Evolutionary conservation across 1,140 invertebrate species (phyloP), one percentile per base, ranked within the genome.

Genomic region (Trissolcus basalis): DNA sequence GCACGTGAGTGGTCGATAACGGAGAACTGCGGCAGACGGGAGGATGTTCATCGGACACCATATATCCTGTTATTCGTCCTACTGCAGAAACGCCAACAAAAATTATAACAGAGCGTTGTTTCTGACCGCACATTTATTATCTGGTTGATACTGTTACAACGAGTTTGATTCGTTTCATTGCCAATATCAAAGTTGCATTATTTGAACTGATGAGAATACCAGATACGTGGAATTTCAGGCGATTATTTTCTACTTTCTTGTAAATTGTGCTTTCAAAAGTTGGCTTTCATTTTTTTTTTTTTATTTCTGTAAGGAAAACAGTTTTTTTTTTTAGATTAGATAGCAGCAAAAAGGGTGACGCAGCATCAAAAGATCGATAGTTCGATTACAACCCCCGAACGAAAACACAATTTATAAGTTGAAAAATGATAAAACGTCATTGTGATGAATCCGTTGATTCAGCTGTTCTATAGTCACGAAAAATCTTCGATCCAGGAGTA

Each of bases 61-160:
- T 84, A 86, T 88, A 88, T 88, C 87, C 87, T 88, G 87, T 88
- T 88, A 88, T 87, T 87, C 83, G 85, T 81, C 83, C 85, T 84
- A 85, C 82, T 84, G 81, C 69, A 82, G 79, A 80, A 83, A 56
- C 73, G 77, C 77, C 71, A 74, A 44, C 69, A 53, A 79, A 76
- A 83, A 85, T 81, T 83, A 85, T 85, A 84, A 85, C 82, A 84
- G n/a, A n/a, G 65, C 48, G 35, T 56, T 33, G 55, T 27, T 60
- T 53, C 60, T 63, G 54, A 70, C 65, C 60, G 49, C 60, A 63
- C 39, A 63, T 36, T 10, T 41, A 63, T 59, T 49, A 49, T 69
- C 35, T 44, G 19, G 48, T 45, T 13, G 39, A 73, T 47, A 49
- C n/a, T 33, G 35, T 53, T 44, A 41, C 12, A 15, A 27, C 19